Evolutionary conservation across 2,888 invertebrate genomes (phyloP).

Genomic region (Blomia tropicalis): DNA sequence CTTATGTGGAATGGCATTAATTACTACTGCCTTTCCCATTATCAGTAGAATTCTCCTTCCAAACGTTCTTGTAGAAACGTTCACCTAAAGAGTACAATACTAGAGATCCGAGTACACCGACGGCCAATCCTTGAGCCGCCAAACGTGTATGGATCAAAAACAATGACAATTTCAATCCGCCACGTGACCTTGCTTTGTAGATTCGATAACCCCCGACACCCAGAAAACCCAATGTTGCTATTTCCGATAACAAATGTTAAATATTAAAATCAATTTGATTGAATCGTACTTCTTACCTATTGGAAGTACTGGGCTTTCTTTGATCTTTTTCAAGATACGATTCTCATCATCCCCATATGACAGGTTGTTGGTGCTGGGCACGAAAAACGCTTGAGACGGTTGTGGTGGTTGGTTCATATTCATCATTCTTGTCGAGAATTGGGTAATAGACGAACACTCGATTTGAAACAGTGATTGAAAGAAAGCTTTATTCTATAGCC

Average conservation of each 20-base stretch:
- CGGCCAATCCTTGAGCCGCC: conserved; percentile 12
- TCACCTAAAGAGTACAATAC: conserved; percentile 8
- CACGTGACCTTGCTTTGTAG: conserved; percentile 3
- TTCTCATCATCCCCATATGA: neutral
- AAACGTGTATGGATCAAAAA: conserved; percentile 14
- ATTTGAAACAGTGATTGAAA: neutral
- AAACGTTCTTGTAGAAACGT: conserved; percentile 4
- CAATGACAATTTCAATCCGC: conserved; percentile 4
- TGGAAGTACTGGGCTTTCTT: neutral
- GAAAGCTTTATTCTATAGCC: no score
- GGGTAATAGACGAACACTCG: neutral
- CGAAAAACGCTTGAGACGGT: no score
- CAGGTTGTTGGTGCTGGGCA: neutral
- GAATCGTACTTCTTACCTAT: neutral
- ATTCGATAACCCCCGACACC: conserved; percentile 11
- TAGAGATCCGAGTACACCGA: conserved; percentile 6
- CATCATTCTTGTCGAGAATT: neutral
- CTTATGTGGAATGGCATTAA: no score
- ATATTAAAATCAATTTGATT: neutral
- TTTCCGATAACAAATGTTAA: neutral
- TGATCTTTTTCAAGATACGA: conserved; percentile 5
- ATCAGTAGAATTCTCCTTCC: no score
- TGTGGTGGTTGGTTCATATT: neutral
- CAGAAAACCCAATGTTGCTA: conserved; percentile 9
- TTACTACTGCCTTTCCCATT: no score